phyloP scores from a whole-genome alignment of 2,888 invertebrate species.

The Syrista parreyssii region DNA sequence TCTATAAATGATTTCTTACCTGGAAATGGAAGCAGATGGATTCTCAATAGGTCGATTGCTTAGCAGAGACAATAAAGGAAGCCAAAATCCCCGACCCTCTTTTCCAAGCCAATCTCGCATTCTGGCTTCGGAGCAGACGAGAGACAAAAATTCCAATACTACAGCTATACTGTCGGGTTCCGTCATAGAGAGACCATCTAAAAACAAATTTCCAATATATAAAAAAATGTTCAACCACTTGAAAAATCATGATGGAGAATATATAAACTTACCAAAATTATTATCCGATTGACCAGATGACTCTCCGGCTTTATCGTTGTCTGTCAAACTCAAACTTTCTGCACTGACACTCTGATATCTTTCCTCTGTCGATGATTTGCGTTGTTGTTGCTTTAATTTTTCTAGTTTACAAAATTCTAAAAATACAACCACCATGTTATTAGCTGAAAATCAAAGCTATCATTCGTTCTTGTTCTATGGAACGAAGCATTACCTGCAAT shows the following conservation, averaged over 20 bases:
- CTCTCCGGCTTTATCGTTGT: constrained; percentile 67
- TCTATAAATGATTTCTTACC: constrained; percentile 33
- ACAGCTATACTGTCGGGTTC: constrained; percentile 72
- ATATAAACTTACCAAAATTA: constrained; percentile 31
- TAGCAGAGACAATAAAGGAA: constrained; percentile 80
- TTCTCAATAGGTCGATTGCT: constrained; percentile 72
- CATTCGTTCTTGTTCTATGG: background rate
- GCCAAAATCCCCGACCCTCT: constrained; percentile 88
- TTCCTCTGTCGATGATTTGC: constrained; percentile 36
- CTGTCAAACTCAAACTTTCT: constrained; percentile 59
- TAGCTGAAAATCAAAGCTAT: background rate
- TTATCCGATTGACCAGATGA: constrained; percentile 37
- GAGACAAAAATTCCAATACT: constrained; percentile 84
- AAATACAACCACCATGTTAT: constrained; percentile 8
- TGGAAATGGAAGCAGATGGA: constrained; percentile 53
- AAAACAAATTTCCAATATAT: constrained; percentile 8
- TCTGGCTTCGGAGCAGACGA: constrained; percentile 81
- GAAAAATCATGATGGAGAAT: background rate
- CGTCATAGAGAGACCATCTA: constrained; percentile 66
- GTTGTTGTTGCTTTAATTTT: constrained; percentile 34
- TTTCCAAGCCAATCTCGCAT: constrained; percentile 90
- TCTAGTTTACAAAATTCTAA: constrained; percentile 56
- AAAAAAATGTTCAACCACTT: constrained; percentile 4
- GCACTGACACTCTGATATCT: constrained; percentile 28
- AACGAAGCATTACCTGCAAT: constrained; percentile 61